Percentiles rank a stretch among this genome's conserved stretches.
Conservation (phyloP, 2,797 vertebrate species). For the Bradypus variegatus region DNA sequence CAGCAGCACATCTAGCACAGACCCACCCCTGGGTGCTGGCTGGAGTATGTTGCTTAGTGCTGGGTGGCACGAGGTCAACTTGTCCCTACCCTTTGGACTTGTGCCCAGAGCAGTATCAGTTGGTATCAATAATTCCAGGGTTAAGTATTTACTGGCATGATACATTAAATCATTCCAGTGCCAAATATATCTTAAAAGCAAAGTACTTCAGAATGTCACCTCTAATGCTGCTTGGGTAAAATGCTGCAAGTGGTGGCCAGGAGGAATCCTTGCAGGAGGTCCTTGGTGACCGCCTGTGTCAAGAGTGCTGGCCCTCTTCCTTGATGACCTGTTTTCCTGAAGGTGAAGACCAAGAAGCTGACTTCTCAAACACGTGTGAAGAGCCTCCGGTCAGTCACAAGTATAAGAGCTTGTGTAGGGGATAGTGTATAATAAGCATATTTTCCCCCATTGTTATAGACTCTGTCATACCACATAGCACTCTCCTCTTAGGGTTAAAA, state of each 20-base stretch:
- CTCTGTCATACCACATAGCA: too few relatives aligned
- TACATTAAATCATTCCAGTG: background rate
- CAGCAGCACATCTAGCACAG: background rate
- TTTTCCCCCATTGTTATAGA: background rate
- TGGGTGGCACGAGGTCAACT: background rate
- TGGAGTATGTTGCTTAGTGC: background rate
- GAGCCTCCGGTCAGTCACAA: background rate
- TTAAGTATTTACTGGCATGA: background rate
- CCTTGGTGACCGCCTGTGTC: background rate
- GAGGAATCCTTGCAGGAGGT: background rate
- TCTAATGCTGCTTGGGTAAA: background rate
- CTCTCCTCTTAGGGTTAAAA: background rate
- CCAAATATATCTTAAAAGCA: background rate
- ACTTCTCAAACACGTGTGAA: background rate
- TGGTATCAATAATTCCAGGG: background rate
- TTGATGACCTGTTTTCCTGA: background rate
- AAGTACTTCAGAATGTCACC: background rate
- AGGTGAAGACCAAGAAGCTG: conserved; percentile 32
- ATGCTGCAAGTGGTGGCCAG: background rate
- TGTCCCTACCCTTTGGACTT: background rate
- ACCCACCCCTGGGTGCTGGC: too few relatives aligned
- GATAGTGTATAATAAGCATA: background rate
- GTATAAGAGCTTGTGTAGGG: background rate
- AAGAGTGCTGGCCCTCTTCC: background rate
- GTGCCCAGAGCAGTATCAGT: background rate